Conservation (phyloP, 2,797 vertebrate genomes). For the Sphenopsis melanotis region DNA sequence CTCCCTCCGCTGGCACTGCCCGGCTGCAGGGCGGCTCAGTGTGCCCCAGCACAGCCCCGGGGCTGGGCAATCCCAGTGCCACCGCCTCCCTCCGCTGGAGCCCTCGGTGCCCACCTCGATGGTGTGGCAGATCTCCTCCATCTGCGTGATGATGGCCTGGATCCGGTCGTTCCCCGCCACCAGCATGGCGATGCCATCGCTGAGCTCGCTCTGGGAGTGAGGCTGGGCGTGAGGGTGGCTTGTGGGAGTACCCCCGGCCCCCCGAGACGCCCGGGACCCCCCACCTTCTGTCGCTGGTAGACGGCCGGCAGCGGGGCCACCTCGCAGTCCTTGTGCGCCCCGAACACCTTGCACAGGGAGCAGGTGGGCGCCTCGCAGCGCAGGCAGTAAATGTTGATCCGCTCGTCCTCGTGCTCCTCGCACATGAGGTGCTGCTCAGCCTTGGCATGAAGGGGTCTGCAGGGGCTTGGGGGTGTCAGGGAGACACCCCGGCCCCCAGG, state of each 20-base stretch:
- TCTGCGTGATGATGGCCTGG: constrained; percentile 86
- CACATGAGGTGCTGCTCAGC: constrained; percentile 86
- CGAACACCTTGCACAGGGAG: constrained; percentile 94
- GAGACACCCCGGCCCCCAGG: neutral
- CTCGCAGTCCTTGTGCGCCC: constrained; percentile 87
- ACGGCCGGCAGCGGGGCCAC: constrained; percentile 84
- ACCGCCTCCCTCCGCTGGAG: fast-evolving
- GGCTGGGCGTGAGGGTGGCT: fast-evolving
- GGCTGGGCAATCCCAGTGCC: neutral
- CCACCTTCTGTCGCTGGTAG: constrained; percentile 84
- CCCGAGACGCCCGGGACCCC: fast-evolving
- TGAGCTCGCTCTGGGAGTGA: constrained; percentile 80
- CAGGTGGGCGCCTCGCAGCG: constrained; percentile 88
- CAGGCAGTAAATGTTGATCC: constrained; percentile 92
- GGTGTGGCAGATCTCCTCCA: constrained; percentile 86
- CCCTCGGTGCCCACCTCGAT: constrained; percentile 75
- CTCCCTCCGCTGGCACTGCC: too few species aligned
- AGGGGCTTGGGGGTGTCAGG: neutral
- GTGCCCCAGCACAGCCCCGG: too few species aligned
- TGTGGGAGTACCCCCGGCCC: fast-evolving
- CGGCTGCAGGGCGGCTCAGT: neutral
- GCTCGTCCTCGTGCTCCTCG: constrained; percentile 88
- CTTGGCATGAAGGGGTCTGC: constrained; percentile 79
- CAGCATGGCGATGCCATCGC: constrained; percentile 85
- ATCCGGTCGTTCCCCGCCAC: constrained; percentile 88